Percentiles rank a stretch among this genome's conserved stretches.
phyloP scores from a whole-genome alignment of 2,888 invertebrate genomes.

The Callyntrura sp. region DNA sequence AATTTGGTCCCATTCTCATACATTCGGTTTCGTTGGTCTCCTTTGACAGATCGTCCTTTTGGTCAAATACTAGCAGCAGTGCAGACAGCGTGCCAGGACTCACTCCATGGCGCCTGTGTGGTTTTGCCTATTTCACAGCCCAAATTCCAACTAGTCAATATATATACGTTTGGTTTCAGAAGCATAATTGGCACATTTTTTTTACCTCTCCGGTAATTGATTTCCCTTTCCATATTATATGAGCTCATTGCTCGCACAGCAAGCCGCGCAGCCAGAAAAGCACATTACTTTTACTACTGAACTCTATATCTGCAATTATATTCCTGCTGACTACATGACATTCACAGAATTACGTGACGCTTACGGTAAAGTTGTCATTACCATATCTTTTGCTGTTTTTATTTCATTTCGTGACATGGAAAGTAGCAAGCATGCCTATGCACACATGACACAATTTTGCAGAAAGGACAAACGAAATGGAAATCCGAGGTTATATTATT shows the following conservation, averaged over 20 bases:
- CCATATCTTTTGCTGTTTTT: not conserved
- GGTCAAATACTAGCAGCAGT: no score
- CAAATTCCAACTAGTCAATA: not conserved
- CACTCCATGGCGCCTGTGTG: no score
- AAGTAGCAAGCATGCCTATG: not conserved
- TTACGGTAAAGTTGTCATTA: not conserved
- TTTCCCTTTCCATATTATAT: constrained; percentile 35
- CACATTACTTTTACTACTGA: not conserved
- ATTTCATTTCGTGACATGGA: not conserved
- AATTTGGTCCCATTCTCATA: not conserved
- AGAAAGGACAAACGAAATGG: constrained; percentile 14
- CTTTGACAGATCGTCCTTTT: no score
- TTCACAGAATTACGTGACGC: not conserved
- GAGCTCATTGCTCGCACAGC: not conserved
- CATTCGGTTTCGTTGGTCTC: not conserved
- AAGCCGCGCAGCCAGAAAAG: not conserved
- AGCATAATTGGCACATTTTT: not conserved
- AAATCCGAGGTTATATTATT: not conserved
- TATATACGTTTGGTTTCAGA: not conserved
- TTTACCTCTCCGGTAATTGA: constrained; percentile 54
- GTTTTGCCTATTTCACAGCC: no score
- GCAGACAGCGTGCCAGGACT: no score
- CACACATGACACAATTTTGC: not conserved
- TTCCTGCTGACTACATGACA: not conserved
- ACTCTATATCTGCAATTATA: not conserved